Evolutionary conservation across 2,888 invertebrate species (phyloP), one percentile per base, ranked within the genome.

Genomic region (Biston stratarius): DNA sequence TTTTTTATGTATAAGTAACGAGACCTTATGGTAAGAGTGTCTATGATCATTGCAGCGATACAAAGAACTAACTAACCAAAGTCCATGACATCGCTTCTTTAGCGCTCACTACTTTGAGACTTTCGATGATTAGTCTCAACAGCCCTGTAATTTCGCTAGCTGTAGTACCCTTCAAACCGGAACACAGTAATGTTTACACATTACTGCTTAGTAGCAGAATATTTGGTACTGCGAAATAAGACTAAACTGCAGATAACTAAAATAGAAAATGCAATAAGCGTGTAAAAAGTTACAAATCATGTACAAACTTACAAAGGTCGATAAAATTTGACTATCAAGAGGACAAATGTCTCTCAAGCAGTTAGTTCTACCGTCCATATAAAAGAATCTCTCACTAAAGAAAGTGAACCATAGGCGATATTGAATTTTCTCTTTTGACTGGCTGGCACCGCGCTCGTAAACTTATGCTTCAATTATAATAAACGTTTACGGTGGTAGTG

Each of bases 391-490:
- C 57, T 70, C 62, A 73, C 71, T 69, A 70, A 69, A 62, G 52
- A 70, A 56, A 56, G 67, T 60, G 55, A 71, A 66, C 64, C 52
- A 68, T 70, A 70, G 73, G 61, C 52, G 74, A 84, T 85, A 86
- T 86, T 87, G 81, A 85, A 84, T 81, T 78, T 80, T 77, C 75
- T 76, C 82, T 84, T 89, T 86, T 87, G 87, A 85, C 83, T 83
- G 85, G 83, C 83, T 85, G 82, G 84, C 79, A 84, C 88, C 87
- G 89, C 84, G 76, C 75, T 89, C 88, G 84, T 90, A 90, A 90
- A 89, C 84, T 83, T 88, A 87, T 88, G 86, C 83, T 89, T 91
- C 87, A 91, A 92, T 92, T 91, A 91, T 90, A 89, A 89, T 90
- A 90, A 90, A 88, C 86, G 86, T 88, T 88, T 85, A 88, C 84